A percentile compares a stretch with the other conserved stretches of the same genome.
Conservation (phyloP, 2,113 vertebrate species). For the Pituophis catenifer region DNA sequence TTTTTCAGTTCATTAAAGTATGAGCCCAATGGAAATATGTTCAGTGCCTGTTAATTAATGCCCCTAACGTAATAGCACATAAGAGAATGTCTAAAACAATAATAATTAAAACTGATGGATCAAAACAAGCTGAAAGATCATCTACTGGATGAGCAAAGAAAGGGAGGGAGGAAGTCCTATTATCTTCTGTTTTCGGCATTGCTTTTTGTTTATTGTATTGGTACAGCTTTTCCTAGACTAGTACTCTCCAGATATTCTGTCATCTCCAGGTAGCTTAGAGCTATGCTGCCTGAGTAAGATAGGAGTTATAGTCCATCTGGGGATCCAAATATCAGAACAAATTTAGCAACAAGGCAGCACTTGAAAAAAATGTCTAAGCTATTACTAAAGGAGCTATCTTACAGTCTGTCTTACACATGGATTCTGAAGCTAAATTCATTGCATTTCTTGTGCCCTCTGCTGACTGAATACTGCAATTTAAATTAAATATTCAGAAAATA, state of each 20-base stretch:
- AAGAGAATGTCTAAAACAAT: conserved; percentile 37
- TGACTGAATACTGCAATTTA: conserved; percentile 37
- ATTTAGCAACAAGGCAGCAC: conserved; percentile 12
- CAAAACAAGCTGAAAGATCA: conserved; percentile 28
- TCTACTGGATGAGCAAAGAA: conserved; percentile 15
- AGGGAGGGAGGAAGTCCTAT: not conserved
- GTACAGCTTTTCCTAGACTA: too few relatives aligned
- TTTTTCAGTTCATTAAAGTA: conserved; percentile 32
- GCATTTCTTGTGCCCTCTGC: conserved; percentile 71
- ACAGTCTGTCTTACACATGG: not conserved
- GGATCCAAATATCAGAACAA: not conserved
- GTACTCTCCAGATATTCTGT: not conserved
- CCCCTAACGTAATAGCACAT: conserved; percentile 30
- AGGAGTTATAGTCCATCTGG: not conserved
- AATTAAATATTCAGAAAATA: not conserved
- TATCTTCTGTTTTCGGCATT: not conserved
- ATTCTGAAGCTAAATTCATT: conserved; percentile 29
- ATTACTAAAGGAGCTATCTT: conserved; percentile 6
- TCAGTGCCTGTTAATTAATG: conserved; percentile 7
- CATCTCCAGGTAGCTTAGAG: not conserved
- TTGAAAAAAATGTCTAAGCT: conserved; percentile 45
- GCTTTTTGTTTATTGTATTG: not conserved
- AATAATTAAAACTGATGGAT: conserved; percentile 35
- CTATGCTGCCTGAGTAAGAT: not conserved
- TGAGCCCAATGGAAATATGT: conserved; percentile 39